Percentiles rank a stretch among this genome's conserved stretches.
phyloP scores from a whole-genome alignment of 2,113 vertebrate species.

The Nycticorax nycticorax region DNA sequence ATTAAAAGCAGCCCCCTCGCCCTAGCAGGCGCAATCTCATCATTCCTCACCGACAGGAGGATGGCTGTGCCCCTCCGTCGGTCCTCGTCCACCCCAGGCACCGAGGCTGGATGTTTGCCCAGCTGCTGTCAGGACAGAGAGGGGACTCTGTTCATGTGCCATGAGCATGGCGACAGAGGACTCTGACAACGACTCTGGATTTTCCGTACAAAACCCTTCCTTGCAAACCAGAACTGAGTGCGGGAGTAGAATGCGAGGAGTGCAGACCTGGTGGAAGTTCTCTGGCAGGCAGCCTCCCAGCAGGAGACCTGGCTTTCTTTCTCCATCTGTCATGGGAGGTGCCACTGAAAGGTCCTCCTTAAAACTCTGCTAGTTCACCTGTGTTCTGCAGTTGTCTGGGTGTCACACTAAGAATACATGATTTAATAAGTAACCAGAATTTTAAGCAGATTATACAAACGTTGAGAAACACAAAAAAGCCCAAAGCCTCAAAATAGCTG shows the following conservation, averaged over 20 bases:
- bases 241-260: neutral
- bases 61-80: neutral
- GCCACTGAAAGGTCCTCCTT: neutral
- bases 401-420: neutral
- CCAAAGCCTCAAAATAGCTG: slow-evolving; percentile 31
- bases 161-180: neutral
- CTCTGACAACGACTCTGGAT: fast-evolving
- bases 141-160: neutral
- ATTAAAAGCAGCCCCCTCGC: neutral
- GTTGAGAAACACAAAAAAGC: neutral
- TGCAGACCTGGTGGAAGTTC: neutral
- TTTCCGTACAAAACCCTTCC: neutral
- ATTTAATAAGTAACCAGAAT: neutral
- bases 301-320: neutral
- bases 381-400: neutral
- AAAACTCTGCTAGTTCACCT: neutral
- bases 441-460: slow-evolving; percentile 37
- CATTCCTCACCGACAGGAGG: neutral
- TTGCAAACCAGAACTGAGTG: neutral
- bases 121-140: neutral
- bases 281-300: neutral
- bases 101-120: neutral
- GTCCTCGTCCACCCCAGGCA: fast-evolving
- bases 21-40: neutral
- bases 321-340: neutral